These are phyloP conservation scores for Cheilosia vernalis DNA, from an alignment of 2,888 invertebrate genomes.

Conservation along the genomic window DNA sequence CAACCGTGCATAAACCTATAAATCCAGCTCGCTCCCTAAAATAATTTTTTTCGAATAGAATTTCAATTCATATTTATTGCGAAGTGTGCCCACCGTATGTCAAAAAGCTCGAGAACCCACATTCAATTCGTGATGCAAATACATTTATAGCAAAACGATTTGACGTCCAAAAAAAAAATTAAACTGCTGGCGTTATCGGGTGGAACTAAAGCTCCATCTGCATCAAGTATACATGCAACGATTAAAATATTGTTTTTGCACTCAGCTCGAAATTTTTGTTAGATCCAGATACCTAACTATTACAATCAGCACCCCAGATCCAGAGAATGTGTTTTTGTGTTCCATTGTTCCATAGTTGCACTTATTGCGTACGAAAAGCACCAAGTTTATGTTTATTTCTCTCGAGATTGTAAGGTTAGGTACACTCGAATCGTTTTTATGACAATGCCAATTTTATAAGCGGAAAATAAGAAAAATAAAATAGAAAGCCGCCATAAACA, in stretches of 20 bases:
- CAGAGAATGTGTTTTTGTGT: no score
- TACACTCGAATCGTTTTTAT: no score
- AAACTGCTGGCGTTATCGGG: neutral
- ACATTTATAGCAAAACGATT: constrained; percentile 1
- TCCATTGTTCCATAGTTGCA: no score
- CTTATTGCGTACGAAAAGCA: no score
- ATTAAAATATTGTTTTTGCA: neutral
- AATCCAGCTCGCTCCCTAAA: no score
- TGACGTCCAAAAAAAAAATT: neutral
- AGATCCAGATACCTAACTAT: neutral
- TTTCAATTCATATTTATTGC: neutral
- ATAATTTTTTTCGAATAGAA: neutral
- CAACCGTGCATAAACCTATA: no score
- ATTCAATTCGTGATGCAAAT: neutral
- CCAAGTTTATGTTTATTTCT: no score
- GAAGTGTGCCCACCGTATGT: neutral
- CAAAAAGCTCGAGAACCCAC: neutral
- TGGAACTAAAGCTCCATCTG: constrained; percentile 4
- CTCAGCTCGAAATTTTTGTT: constrained; percentile 1
- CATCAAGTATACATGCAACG: neutral
- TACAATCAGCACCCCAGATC: no score
- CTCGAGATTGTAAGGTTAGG: no score
- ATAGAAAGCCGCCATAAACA: neutral
- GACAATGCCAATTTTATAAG: no score
- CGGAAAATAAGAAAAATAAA: no score